Evolutionary conservation across 2,113 vertebrate genomes (phyloP), one percentile per base, ranked within the genome.

Genomic region (Macroglossus sobrinus): DNA sequence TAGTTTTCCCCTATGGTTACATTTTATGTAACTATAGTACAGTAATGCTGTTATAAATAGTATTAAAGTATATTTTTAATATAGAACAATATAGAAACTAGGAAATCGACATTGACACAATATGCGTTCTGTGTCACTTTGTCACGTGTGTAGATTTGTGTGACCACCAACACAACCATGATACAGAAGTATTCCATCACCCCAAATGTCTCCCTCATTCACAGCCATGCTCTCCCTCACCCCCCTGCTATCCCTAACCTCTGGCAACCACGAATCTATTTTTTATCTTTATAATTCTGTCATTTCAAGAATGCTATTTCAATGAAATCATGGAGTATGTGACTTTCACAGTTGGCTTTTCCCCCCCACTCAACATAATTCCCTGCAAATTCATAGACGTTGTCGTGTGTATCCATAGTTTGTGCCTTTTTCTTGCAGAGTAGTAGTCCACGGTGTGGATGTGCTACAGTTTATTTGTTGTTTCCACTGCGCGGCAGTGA

Each of bases 181-280:
- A n/a, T 66, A n/a, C 30, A 66, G 66, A 53, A 68, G 22, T 47
- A 43, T 57, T 88, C 66, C 10, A 9, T 69, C 43, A 28, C 66
- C 43, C 45, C 10, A 69, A 84, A 24, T 61, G 47, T 12, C 33
- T n/a, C 38, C 26, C 10, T 5, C 18, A 21, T 45, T n/a, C 7
- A 28, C 13, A 11, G 18, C 5, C 26, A 85, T 2, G 10, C 7
- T 2, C 14, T 12, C 3, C 2, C 28, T 43, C 30, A 24, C 11
- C 55, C 55, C 38, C 24, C n/a, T 19, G 12, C 24, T 0, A 15
- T 78, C 43, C 38, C 40, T 91, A 47, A 80, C 24, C 19, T 59
- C 43, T 74, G 68, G 16, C n/a, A 74, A 50, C 50, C n/a, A 26
- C 9, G n/a, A 68, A 26, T 82, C 35, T 86, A 21, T 57, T 89